Percentiles rank a stretch among this genome's conserved stretches.
These are phyloP conservation scores for Kryphioiulus occultus DNA, from an alignment of 2,888 invertebrate species.

Conservation along the genomic window DNA sequence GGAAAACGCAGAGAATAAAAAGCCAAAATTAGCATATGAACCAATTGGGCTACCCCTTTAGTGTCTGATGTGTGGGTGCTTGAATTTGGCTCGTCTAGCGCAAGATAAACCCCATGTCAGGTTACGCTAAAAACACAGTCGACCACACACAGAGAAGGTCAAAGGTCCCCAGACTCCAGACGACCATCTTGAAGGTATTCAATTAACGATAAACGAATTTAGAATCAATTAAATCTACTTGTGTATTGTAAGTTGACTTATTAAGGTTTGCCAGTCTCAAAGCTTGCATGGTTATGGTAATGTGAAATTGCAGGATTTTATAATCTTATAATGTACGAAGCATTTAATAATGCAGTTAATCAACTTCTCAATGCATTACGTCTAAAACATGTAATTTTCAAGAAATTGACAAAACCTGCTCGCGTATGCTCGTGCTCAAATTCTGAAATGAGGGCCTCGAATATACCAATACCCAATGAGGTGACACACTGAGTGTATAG, in stretches of 20 bases:
- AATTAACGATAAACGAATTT: not conserved
- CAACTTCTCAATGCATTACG: no score
- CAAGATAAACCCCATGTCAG: not conserved
- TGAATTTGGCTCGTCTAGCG: not conserved
- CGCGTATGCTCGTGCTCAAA: no score
- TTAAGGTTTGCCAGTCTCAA: no score
- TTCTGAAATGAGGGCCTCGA: no score
- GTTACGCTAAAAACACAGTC: not conserved
- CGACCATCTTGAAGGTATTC: constrained; percentile 23
- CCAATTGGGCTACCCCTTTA: not conserved
- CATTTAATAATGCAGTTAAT: no score
- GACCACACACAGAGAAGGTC: constrained; percentile 6
- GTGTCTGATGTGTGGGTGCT: not conserved
- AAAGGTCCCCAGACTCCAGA: constrained; percentile 23
- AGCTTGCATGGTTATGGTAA: no score
- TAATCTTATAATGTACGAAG: no score
- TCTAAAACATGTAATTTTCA: no score
- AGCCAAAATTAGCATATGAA: constrained; percentile 22
- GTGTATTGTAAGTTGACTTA: not conserved
- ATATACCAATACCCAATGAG: no score
- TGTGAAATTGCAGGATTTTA: no score
- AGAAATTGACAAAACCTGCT: no score
- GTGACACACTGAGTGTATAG: no score
- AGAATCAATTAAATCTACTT: not conserved
- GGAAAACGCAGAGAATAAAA: not conserved